Conservation (phyloP, 1,140 invertebrate genomes). For the Euglossa dilemma region DNA sequence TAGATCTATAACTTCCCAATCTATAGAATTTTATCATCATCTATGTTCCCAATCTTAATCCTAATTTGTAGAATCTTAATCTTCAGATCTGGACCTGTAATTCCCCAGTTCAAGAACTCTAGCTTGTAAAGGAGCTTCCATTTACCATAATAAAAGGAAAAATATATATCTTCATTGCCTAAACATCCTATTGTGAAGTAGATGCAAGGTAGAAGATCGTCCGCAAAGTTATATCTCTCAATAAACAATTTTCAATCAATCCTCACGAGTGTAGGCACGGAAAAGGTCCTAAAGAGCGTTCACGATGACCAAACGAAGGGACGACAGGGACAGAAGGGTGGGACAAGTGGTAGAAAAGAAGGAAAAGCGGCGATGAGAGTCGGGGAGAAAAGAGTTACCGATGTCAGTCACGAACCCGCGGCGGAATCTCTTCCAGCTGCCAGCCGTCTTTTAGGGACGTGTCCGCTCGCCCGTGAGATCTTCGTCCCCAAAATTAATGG, state of each 20-base stretch:
- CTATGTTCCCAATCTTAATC: too few species aligned
- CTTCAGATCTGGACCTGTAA: too few species aligned
- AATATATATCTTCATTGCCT: too few species aligned
- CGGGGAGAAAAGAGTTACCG: conserved; percentile 65
- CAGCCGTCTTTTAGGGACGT: conserved; percentile 60
- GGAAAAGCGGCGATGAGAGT: conserved; percentile 29
- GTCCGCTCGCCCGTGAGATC: conserved; percentile 58
- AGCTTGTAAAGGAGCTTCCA: too few species aligned
- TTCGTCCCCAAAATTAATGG: conserved; percentile 64
- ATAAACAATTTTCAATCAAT: conserved; percentile 22
- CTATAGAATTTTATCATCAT: too few species aligned
- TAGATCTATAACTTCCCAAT: too few species aligned
- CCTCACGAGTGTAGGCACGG: conserved; percentile 29
- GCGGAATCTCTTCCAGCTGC: conserved; percentile 64
- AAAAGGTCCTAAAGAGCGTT: conserved; percentile 35
- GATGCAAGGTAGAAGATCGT: too few species aligned
- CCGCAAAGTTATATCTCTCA: not conserved
- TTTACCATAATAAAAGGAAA: too few species aligned
- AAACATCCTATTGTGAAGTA: too few species aligned
- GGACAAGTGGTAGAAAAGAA: conserved; percentile 19
- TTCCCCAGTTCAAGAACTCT: too few species aligned
- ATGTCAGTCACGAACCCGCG: conserved; percentile 68
- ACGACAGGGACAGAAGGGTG: conserved; percentile 39
- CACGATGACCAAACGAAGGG: conserved; percentile 11
- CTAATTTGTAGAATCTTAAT: too few species aligned